A percentile compares a stretch with the other conserved stretches of the same genome.
These are phyloP conservation scores for Pectinophora gossypiella DNA, from an alignment of 1,140 invertebrate species.

Conservation along the genomic window DNA sequence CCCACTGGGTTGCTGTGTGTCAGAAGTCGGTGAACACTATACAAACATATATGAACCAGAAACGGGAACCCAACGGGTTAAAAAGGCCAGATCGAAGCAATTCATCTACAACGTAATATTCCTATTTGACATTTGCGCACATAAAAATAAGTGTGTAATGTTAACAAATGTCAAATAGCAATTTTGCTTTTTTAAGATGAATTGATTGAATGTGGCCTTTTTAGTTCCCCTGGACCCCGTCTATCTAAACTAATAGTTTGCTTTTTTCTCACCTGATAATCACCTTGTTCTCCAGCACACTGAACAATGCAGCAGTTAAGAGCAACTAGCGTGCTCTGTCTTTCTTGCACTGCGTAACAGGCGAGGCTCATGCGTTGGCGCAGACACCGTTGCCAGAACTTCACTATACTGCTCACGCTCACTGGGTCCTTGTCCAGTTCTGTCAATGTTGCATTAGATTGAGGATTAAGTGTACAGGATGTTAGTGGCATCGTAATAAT, in stretches of 20 bases:
- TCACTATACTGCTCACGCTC: slow-evolving; percentile 26
- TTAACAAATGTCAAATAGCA: no score
- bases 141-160: no score
- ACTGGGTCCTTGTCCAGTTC: slow-evolving; percentile 32
- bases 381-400: slow-evolving; percentile 34
- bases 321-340: slow-evolving; percentile 29
- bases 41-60: neutral
- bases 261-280: neutral
- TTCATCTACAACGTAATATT: no score
- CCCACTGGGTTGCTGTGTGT: neutral
- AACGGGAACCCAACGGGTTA: no score
- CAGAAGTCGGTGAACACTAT: neutral
- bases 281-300: slow-evolving; percentile 22
- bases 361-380: slow-evolving; percentile 36
- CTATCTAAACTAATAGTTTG: no score
- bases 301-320: slow-evolving; percentile 39
- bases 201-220: no score
- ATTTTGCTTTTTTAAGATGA: no score
- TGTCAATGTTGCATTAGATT: no score
- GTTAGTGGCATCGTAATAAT: no score
- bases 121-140: no score
- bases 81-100: no score
- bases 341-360: slow-evolving; percentile 36
- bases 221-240: neutral
- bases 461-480: no score